Evolutionary conservation across 2,888 invertebrate species (phyloP).

Genomic region (Corbicula japonica): DNA sequence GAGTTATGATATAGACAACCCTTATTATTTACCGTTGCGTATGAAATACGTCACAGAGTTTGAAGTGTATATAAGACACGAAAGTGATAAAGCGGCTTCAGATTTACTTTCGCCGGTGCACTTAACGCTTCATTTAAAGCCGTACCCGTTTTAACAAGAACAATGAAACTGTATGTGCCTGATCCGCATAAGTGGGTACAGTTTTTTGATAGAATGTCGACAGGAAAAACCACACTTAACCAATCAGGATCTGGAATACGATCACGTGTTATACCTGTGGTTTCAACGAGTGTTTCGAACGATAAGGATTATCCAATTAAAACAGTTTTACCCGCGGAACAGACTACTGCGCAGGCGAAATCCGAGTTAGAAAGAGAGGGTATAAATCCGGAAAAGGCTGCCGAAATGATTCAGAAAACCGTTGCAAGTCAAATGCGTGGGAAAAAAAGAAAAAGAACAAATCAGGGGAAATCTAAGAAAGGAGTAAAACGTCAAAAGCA

Average conservation of each 20-base stretch:
- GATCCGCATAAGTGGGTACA: conserved; percentile 42
- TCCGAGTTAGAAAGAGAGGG: conserved; percentile 3
- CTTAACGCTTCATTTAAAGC: conserved; percentile 33
- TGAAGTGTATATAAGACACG: conserved; percentile 24
- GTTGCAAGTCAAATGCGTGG: neutral
- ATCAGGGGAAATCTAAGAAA: neutral
- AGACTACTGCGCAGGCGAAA: conserved; percentile 14
- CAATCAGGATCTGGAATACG: no score
- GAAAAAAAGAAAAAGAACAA: neutral
- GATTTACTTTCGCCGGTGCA: conserved; percentile 17
- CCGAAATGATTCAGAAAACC: conserved; percentile 3
- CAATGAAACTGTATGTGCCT: conserved; percentile 39
- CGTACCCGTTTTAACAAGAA: conserved; percentile 12
- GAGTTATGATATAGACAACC: conserved; percentile 6
- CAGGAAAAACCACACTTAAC: no score
- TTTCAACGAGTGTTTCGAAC: no score
- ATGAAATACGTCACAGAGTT: conserved; percentile 20
- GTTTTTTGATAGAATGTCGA: neutral
- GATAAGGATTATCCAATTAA: neutral
- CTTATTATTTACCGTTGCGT: conserved; percentile 25
- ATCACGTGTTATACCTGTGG: no score
- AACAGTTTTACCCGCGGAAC: neutral
- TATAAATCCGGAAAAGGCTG: conserved; percentile 3
- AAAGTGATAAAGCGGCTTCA: neutral
- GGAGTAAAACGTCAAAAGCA: neutral